Conservation (phyloP, 2,888 invertebrate genomes). For the Drosophila meridiana region DNA sequence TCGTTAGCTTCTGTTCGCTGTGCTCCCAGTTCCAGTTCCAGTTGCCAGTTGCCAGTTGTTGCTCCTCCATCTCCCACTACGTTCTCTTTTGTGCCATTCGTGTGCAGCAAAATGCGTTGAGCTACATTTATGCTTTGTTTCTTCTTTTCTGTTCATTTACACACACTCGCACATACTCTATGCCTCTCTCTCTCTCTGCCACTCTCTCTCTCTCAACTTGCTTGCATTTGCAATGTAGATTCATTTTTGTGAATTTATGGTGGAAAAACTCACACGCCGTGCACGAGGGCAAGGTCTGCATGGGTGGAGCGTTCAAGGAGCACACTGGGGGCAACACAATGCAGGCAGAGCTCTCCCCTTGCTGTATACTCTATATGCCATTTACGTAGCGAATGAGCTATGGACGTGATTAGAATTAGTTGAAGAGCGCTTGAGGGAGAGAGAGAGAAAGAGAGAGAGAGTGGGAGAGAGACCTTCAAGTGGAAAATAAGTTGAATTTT, state of each 20-base stretch:
- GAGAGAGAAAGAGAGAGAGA: background rate
- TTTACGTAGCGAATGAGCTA: slow-evolving; percentile 11
- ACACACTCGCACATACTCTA: slow-evolving; percentile 22
- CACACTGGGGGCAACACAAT: background rate
- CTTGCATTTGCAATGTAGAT: slow-evolving; percentile 78
- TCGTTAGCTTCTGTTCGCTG: slow-evolving; percentile 75
- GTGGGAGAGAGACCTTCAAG: background rate
- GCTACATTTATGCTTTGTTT: slow-evolving; percentile 75
- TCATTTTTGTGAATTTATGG: slow-evolving; percentile 73
- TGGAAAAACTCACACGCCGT: slow-evolving; percentile 67
- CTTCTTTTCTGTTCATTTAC: slow-evolving; percentile 34
- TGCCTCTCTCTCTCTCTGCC: slow-evolving; percentile 21
- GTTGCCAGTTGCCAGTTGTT: slow-evolving; percentile 2
- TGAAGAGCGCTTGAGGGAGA: background rate
- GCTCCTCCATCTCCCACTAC: background rate
- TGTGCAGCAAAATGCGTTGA: slow-evolving; percentile 70
- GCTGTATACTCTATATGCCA: slow-evolving; percentile 20
- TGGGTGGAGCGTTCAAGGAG: background rate
- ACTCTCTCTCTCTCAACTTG: slow-evolving; percentile 34
- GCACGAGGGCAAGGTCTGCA: slow-evolving; percentile 5
- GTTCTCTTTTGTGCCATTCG: slow-evolving; percentile 32
- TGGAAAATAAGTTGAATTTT: slow-evolving; percentile 6
- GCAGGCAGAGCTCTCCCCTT: background rate
- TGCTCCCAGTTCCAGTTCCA: slow-evolving; percentile 36
- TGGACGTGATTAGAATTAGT: slow-evolving; percentile 14